Percentiles rank a stretch among this genome's conserved stretches.
These are phyloP conservation scores for Chelmon rostratus DNA, from an alignment of 2,797 vertebrate genomes.

Conservation along the genomic window DNA sequence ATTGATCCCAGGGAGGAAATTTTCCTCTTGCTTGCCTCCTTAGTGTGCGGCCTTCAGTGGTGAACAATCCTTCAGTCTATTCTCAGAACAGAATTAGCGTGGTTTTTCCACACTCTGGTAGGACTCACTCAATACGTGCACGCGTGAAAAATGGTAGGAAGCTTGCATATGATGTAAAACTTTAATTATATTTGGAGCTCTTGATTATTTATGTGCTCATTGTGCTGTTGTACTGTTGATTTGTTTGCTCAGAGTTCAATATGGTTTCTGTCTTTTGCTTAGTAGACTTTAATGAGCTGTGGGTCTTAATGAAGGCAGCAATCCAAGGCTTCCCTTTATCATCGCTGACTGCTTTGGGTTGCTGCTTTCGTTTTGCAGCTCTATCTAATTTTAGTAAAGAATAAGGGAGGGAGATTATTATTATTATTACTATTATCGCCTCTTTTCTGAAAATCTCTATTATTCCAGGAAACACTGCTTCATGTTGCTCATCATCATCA, in stretches of 20 bases:
- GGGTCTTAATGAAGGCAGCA: conserved; percentile 58
- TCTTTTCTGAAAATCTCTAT: conserved; percentile 13
- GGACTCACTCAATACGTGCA: conserved; percentile 39
- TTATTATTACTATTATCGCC: conserved; percentile 4
- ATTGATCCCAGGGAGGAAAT: conserved; percentile 52
- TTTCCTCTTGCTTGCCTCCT: conserved; percentile 1
- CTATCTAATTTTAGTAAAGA: conserved; percentile 27
- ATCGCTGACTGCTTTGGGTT: conserved; percentile 27
- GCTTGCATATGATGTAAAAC: conserved; percentile 61
- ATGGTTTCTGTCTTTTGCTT: conserved; percentile 52
- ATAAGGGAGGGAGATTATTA: conserved; percentile 26
- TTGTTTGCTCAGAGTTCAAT: conserved; percentile 64
- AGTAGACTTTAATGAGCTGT: conserved; percentile 70
- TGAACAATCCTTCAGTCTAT: conserved; percentile 43
- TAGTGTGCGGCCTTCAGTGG: conserved; percentile 28
- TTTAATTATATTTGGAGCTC: conserved; percentile 64
- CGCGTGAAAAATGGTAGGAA: conserved; percentile 20
- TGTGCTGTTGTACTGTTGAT: conserved; percentile 62
- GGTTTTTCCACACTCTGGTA: conserved; percentile 20
- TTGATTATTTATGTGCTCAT: conserved; percentile 59
- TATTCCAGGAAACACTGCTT: neutral
- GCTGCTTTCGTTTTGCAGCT: conserved; percentile 38
- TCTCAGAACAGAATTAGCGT: conserved; percentile 29
- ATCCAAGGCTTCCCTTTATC: conserved; percentile 59
- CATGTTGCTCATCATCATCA: neutral